These are phyloP conservation scores for Pycnonotus jocosus DNA, from an alignment of 2,113 vertebrate genomes.

Conservation along the genomic window DNA sequence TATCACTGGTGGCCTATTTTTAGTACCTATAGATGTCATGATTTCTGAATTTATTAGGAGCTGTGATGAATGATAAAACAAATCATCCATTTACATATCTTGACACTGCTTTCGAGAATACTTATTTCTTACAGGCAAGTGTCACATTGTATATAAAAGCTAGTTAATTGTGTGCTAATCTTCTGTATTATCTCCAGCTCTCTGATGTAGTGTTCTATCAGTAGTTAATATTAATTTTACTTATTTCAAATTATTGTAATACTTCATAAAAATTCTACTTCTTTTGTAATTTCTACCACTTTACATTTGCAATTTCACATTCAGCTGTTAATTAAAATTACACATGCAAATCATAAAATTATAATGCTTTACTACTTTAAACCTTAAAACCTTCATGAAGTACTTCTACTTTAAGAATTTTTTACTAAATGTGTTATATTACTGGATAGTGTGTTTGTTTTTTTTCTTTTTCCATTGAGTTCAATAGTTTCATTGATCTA, in stretches of 20 bases:
- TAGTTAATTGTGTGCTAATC: constrained; percentile 82
- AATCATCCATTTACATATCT: constrained; percentile 82
- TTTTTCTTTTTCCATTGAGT: constrained; percentile 73
- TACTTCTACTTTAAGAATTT: constrained; percentile 61
- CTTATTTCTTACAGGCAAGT: constrained; percentile 78
- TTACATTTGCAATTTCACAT: constrained; percentile 67
- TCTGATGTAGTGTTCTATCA: constrained; percentile 76
- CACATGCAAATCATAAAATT: constrained; percentile 58
- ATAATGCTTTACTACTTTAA: constrained; percentile 51
- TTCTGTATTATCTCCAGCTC: constrained; percentile 75
- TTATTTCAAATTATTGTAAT: constrained; percentile 74
- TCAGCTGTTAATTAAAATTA: constrained; percentile 77
- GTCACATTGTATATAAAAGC: constrained; percentile 80
- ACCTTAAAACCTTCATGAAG: constrained; percentile 61
- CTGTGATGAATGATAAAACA: constrained; percentile 83
- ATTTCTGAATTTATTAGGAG: constrained; percentile 80
- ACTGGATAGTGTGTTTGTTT: constrained; percentile 80
- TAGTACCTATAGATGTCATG: constrained; percentile 81
- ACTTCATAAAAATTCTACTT: constrained; percentile 67
- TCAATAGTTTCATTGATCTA: constrained; percentile 86
- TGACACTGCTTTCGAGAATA: constrained; percentile 79
- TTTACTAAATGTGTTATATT: constrained; percentile 67
- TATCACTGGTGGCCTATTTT: constrained; percentile 79
- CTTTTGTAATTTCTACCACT: constrained; percentile 66
- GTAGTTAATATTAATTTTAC: constrained; percentile 78